These are phyloP conservation scores for Antheraea assamensis DNA, from an alignment of 2,888 invertebrate genomes.

Conservation along the genomic window DNA sequence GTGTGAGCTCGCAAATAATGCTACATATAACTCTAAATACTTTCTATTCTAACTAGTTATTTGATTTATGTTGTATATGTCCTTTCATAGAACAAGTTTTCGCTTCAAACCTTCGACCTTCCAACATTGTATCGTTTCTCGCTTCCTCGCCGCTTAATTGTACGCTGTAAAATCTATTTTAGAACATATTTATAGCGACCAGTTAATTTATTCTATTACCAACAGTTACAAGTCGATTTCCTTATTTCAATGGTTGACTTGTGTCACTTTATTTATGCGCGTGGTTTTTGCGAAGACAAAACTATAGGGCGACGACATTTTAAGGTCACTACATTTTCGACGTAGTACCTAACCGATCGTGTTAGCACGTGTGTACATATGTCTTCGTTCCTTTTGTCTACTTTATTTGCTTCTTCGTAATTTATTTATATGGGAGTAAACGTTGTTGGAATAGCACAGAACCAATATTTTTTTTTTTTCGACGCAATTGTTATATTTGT, in stretches of 20 bases:
- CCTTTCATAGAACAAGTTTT: neutral
- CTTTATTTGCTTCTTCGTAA: neutral
- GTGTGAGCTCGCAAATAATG: neutral
- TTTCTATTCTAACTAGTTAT: too few relatives aligned
- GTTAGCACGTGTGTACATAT: conserved; percentile 22
- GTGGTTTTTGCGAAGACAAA: conserved; percentile 36
- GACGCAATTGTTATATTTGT: neutral
- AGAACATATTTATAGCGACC: neutral
- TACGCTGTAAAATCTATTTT: neutral
- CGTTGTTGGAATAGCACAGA: neutral
- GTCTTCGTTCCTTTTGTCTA: conserved; percentile 24
- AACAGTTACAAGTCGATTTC: conserved; percentile 29
- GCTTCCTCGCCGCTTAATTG: neutral
- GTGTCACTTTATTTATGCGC: conserved; percentile 39
- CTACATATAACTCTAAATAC: too few relatives aligned
- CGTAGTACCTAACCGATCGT: conserved; percentile 8
- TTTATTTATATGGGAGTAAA: neutral
- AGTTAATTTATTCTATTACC: conserved; percentile 19
- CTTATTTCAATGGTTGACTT: conserved; percentile 27
- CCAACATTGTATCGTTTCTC: neutral
- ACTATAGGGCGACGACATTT: conserved; percentile 37
- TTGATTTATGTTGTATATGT: too few relatives aligned
- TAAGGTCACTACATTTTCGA: conserved; percentile 36
- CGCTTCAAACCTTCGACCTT: neutral
- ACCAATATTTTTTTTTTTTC: neutral